phyloP scores from a whole-genome alignment of 1,140 invertebrate species.

The Trigoniulus corallinus region DNA sequence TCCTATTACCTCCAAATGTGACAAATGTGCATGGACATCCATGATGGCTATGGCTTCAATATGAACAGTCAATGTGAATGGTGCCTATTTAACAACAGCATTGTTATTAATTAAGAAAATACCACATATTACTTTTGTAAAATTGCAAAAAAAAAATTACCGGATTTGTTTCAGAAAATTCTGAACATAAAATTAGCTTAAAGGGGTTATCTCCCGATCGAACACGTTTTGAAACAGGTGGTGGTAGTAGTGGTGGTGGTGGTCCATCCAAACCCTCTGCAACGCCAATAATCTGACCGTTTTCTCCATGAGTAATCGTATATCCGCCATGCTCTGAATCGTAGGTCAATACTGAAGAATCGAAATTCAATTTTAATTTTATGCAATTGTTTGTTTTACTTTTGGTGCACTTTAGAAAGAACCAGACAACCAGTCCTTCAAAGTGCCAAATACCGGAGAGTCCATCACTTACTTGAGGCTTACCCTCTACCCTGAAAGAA shows the following conservation, averaged over 20 bases:
- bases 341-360: not conserved
- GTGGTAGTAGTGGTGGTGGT: too few species aligned
- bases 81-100: conserved; percentile 29
- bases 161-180: conserved; percentile 13
- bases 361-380: not conserved
- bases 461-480: too few species aligned
- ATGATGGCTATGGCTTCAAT: conserved; percentile 40
- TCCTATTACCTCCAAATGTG: conserved; percentile 50
- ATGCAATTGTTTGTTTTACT: too few species aligned
- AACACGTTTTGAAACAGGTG: too few species aligned
- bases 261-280: conserved; percentile 24
- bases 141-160: not conserved
- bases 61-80: conserved; percentile 37
- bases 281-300: conserved; percentile 32
- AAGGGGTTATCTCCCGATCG: too few species aligned
- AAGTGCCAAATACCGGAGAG: too few species aligned
- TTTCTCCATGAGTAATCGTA: conserved; percentile 39
- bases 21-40: conserved; percentile 50
- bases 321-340: conserved; percentile 33
- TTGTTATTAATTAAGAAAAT: not conserved
- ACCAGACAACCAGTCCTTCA: too few species aligned
- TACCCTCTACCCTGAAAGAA: too few species aligned
- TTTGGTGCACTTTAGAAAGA: too few species aligned
- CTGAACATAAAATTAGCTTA: conserved; percentile 22
- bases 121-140: not conserved